Base-by-base conservation (phyloP, 2,888 invertebrate genomes). In the Diachrysia chrysitis region DNA sequence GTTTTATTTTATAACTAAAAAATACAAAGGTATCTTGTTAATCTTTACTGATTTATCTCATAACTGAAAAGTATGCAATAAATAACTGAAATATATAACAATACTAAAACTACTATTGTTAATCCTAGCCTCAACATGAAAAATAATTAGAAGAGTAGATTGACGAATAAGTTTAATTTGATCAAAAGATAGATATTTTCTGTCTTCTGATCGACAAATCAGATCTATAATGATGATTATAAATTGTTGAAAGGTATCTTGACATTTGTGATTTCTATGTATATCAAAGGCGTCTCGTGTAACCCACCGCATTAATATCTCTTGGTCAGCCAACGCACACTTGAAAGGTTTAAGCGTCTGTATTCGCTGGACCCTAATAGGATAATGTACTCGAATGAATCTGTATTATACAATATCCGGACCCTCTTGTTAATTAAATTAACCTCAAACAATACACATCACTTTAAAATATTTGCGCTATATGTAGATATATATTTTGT, bases 271-370 rank as follows among this genome's bases (percentile, higher is more conserved):
- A 19, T 48, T 17, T 48, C 17, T 48, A 48, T 48, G 2, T 19
- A 48, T 48, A 19, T 48, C 48, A 48, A 17, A 37, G 32, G 10
- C 55, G 12, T 25, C 16, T 23, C 25, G 16, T 23, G 23, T 54
- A 54, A 25, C n/a, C 32, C 48, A 32, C 29, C 37, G 16, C 14
- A 63, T 66, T 73, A 23, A 29, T 55, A 48, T 42, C 37, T 29
- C 51, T 19, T 66, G 67, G 25, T 53, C 73, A 66, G 32, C 32
- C 73, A 29, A 25, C 71, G 57, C 46, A 17, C 19, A 66, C 61
- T 54, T 67, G 67, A 58, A 55, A 58, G 51, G 58, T 37, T 65
- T 72, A 66, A 58, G 46, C 60, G 54, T 54, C 55, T 57, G 58
- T 48, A 53, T 73, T 66, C 60, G n/a, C n/a, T 58, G 32, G 54